phyloP scores from a whole-genome alignment of 2,888 invertebrate genomes.

The Tinea semifulvella region DNA sequence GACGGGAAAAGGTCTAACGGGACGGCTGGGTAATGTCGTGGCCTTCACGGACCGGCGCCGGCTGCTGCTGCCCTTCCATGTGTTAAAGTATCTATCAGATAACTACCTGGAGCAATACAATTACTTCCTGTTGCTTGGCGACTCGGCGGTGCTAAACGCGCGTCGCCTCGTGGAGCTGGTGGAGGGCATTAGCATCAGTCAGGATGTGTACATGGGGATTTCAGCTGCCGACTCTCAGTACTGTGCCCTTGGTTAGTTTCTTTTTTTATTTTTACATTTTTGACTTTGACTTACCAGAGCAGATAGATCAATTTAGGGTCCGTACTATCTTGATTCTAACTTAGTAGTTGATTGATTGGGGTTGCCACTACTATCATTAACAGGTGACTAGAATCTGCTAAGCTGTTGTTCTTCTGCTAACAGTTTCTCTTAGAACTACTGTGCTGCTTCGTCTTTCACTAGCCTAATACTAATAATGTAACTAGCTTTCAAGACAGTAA shows the following conservation, averaged over 20 bases:
- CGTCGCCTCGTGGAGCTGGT: conserved; percentile 77
- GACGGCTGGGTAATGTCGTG: conserved; percentile 74
- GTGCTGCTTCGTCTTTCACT: too few species aligned
- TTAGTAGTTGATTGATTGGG: too few species aligned
- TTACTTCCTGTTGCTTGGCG: conserved; percentile 90
- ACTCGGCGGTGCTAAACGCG: conserved; percentile 85
- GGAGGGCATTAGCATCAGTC: conserved; percentile 81
- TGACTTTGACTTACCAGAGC: too few species aligned
- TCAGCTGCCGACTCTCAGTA: conserved; percentile 66
- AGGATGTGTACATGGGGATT: conserved; percentile 85
- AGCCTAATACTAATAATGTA: too few species aligned
- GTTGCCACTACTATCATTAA: too few species aligned
- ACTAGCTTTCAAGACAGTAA: too few species aligned
- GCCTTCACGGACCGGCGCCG: conserved; percentile 82
- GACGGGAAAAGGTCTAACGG: conserved; percentile 35
- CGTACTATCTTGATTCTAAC: too few species aligned
- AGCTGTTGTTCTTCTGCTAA: too few species aligned
- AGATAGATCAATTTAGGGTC: too few species aligned
- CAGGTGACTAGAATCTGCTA: too few species aligned
- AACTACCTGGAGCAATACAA: conserved; percentile 91
- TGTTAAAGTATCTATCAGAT: conserved; percentile 88
- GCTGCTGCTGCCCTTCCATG: conserved; percentile 84
- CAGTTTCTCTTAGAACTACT: too few species aligned
- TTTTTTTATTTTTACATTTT: too few species aligned
- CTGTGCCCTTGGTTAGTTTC: conserved; percentile 74